These are phyloP conservation scores for Oppia nitens DNA, from an alignment of 1,140 invertebrate species.

Conservation along the genomic window DNA sequence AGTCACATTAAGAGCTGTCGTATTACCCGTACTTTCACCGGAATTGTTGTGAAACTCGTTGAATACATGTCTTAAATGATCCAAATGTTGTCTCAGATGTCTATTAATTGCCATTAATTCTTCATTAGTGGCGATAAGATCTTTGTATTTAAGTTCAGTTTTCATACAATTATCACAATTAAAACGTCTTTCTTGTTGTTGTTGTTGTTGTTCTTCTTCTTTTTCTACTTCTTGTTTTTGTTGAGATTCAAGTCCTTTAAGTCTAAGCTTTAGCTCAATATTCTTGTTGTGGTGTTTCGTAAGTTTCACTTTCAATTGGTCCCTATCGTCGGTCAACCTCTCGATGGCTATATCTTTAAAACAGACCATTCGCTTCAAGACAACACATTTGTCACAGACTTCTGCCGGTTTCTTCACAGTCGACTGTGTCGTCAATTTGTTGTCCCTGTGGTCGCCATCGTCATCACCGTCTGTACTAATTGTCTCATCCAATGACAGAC, in stretches of 20 bases:
- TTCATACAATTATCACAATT: too few relatives aligned
- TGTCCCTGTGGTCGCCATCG: neutral
- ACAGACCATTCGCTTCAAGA: neutral
- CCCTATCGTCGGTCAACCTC: slow-evolving; percentile 5
- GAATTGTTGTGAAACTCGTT: neutral
- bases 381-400: neutral
- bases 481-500: neutral
- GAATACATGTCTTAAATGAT: slow-evolving; percentile 2
- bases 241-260: neutral
- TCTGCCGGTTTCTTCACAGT: neutral
- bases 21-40: neutral
- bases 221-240: neutral
- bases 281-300: slow-evolving; percentile 1
- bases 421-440: too few relatives aligned
- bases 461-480: neutral
- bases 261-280: slow-evolving; percentile 6
- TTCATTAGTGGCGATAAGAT: neutral
- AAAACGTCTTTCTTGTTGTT: neutral
- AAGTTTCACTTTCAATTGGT: slow-evolving; percentile 5
- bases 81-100: slow-evolving; percentile 6
- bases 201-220: neutral
- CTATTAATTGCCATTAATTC: slow-evolving; percentile 1
- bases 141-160: too few relatives aligned
- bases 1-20: neutral
- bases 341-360: slow-evolving; percentile 2